Conservation (phyloP, 2,113 vertebrate genomes). For the Mionectes macconnelli region DNA sequence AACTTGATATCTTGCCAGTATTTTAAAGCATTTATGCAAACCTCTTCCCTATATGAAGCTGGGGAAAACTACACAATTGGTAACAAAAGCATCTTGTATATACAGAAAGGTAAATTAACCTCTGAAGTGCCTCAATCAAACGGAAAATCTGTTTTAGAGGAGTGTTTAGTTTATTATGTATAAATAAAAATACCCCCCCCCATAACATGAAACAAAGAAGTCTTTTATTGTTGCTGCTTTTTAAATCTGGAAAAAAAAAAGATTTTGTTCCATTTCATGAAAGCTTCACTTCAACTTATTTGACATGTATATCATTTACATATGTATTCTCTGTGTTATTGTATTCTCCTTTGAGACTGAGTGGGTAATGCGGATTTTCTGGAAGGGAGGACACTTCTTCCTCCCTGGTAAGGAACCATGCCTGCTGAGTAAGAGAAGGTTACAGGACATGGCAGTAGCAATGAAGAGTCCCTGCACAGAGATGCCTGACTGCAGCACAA, state of each 20-base stretch:
- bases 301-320: not conserved
- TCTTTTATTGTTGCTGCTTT: not conserved
- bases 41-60: not conserved
- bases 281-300: not conserved
- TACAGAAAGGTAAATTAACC: not conserved
- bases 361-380: not conserved
- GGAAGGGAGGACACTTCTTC: not conserved
- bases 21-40: slow-evolving; percentile 25
- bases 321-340: not conserved
- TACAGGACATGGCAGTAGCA: not conserved
- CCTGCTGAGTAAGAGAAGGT: not conserved
- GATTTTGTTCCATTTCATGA: not conserved
- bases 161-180: not conserved
- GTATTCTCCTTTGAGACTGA: not conserved
- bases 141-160: not conserved
- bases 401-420: not conserved
- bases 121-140: not conserved
- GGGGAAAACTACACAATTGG: not conserved
- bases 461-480: not conserved
- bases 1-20: not conserved
- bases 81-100: not conserved
- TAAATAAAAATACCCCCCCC: not conserved
- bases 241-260: not conserved
- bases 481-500: not conserved
- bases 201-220: not conserved